Percentiles rank a stretch among this genome's conserved stretches.
phyloP scores from a whole-genome alignment of 2,113 vertebrate species.

The Sciurus niger region DNA sequence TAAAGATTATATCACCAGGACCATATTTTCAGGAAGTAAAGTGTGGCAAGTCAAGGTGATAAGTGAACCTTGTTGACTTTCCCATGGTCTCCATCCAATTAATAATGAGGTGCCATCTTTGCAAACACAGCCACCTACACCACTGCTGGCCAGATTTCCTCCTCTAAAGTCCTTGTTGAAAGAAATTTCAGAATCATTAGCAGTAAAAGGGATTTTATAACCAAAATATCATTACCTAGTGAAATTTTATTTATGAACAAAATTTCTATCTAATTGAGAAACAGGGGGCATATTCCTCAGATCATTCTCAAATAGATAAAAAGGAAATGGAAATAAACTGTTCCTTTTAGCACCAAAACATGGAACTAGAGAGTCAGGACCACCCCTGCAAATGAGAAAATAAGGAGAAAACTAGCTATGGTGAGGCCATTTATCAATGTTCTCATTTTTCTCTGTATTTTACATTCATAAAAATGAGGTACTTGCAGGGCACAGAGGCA shows the following conservation, averaged over 20 bases:
- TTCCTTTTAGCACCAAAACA: not conserved
- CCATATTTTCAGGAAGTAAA: not conserved
- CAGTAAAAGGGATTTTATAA: not conserved
- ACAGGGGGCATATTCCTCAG: not conserved
- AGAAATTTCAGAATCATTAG: not conserved
- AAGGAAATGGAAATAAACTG: not conserved
- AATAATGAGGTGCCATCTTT: not conserved
- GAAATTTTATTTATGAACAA: slow-evolving; percentile 26
- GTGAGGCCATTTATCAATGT: not conserved
- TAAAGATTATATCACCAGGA: not conserved
- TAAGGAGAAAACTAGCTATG: not conserved
- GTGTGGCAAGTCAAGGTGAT: not conserved
- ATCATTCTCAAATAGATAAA: slow-evolving; percentile 1
- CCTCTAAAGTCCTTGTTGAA: not conserved
- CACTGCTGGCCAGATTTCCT: not conserved
- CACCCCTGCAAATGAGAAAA: not conserved
- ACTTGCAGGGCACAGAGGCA: no score
- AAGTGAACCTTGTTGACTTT: not conserved
- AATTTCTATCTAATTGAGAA: not conserved
- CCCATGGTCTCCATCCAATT: not conserved
- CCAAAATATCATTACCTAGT: not conserved
- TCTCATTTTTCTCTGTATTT: not conserved
- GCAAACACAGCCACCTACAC: not conserved
- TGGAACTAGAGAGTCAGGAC: not conserved
- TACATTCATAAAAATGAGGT: not conserved